Evolutionary conservation across 2,888 invertebrate species (phyloP).

Genomic region (Cosmia pyralina): DNA sequence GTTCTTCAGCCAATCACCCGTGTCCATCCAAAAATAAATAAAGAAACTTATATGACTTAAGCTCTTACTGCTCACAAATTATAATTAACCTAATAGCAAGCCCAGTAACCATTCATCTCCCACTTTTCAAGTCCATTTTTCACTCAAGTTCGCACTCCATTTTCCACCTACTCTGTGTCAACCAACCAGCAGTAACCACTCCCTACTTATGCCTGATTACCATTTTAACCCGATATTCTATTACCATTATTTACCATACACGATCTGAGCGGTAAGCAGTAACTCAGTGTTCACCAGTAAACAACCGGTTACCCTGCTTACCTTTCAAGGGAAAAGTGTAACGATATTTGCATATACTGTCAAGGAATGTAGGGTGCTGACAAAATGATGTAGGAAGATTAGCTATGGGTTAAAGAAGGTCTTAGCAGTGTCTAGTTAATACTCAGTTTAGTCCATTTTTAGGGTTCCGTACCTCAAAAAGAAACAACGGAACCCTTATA

Average conservation of each 20-base stretch:
- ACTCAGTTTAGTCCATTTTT: no score
- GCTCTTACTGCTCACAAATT: no score
- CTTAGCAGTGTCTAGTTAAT: background rate
- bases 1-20: no score
- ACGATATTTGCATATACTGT: conserved; percentile 53
- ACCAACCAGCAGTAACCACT: conserved; percentile 19
- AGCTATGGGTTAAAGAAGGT: background rate
- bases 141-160: conserved; percentile 12
- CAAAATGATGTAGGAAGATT: background rate
- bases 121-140: no score
- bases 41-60: no score
- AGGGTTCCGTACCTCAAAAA: no score
- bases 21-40: no score
- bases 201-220: conserved; percentile 49
- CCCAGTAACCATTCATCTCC: no score
- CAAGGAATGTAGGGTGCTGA: conserved; percentile 33
- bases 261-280: conserved; percentile 25
- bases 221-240: conserved; percentile 56
- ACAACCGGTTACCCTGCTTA: conserved; percentile 46
- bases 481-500: no score
- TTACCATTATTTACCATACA: conserved; percentile 61
- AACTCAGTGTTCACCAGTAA: conserved; percentile 41
- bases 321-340: conserved; percentile 47
- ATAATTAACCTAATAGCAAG: no score
- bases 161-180: conserved; percentile 3